Evolutionary conservation across 2,797 vertebrate species (phyloP), one percentile per base, ranked within the genome.

Genomic region (Dendrocincla fuliginosa): DNA sequence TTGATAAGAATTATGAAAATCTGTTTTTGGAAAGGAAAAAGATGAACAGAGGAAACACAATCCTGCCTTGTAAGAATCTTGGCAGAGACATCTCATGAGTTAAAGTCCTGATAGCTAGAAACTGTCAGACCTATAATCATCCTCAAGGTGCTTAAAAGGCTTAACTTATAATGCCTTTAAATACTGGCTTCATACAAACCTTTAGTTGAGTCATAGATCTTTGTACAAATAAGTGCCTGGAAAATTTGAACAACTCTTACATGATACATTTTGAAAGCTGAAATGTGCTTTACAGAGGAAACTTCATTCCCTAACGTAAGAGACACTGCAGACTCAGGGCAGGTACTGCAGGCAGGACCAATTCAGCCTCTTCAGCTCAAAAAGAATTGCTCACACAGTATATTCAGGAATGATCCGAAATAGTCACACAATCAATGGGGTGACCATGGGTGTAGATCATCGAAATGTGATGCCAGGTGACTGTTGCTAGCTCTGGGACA

Each of bases 91-190:
- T 44, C 20, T 50, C 35, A 49, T 67, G 65, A 63, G 35, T 65
- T 83, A 16, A 70, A 74, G 35, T 41, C 60, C 35, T 61, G 46
- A 33, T 32, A 81, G 39, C 14, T 32, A 56, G 73, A 71, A 91
- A 82, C 13, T 87, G n/a, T 77, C 33, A 84, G 85, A 59, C 22
- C 50, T 81, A 6, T 57, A 86, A 88, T 67, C 32, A 76, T n/a
- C 32, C 20, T 78, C 61, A 16, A 41, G 42, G 13, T 84, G 49
- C 81, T 89, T 84, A 78, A 64, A 35, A 59, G 28, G 20, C 63
- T 88, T 93, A 77, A 75, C 39, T 80, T 90, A 57, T 70, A 67
- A 70, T 32, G 20, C 14, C 47, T 90, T 88, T 90, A 91, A 90
- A 69, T 63, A 87, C 14, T 10, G 4, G 28, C 59, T 69, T 79